Conservation (phyloP, 2,888 invertebrate species). For the Xanthorhoe spadicearia region DNA sequence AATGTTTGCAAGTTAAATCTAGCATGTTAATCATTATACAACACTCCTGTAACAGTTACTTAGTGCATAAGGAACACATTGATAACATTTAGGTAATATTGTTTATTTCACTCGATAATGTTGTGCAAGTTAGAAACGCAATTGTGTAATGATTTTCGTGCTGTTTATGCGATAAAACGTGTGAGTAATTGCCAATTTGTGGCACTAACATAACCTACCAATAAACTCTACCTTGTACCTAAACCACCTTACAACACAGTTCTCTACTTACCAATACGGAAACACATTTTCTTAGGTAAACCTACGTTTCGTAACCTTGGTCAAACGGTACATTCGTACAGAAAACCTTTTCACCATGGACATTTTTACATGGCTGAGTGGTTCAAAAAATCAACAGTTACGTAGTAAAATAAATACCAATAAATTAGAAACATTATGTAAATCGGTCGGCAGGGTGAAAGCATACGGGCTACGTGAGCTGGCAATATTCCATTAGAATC, state of each 20-base stretch:
- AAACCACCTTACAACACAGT: slow-evolving; percentile 5
- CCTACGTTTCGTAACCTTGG: neutral
- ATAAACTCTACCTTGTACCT: slow-evolving; percentile 3
- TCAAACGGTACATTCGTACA: neutral
- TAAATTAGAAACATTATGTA: neutral
- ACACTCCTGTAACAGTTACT: slow-evolving; percentile 20
- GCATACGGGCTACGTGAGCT: slow-evolving; percentile 12
- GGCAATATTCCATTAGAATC: slow-evolving; percentile 18
- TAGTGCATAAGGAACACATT: slow-evolving; percentile 14
- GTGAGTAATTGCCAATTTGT: slow-evolving; percentile 26
- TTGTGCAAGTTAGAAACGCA: slow-evolving; percentile 26
- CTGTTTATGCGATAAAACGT: slow-evolving; percentile 21
- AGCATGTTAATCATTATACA: slow-evolving; percentile 24
- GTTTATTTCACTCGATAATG: slow-evolving; percentile 24
- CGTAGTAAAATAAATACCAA: neutral
- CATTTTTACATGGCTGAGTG: too few relatives aligned
- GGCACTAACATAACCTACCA: slow-evolving; percentile 9
- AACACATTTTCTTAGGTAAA: neutral
- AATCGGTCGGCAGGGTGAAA: slow-evolving; percentile 12
- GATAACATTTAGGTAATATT: slow-evolving; percentile 34
- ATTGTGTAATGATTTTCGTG: slow-evolving; percentile 24
- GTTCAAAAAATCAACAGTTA: neutral
- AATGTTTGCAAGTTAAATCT: slow-evolving; percentile 7
- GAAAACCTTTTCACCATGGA: neutral
- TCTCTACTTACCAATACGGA: neutral